These are phyloP conservation scores for Notamacropus eugenii DNA, from an alignment of 2,797 vertebrate species.

Conservation along the genomic window DNA sequence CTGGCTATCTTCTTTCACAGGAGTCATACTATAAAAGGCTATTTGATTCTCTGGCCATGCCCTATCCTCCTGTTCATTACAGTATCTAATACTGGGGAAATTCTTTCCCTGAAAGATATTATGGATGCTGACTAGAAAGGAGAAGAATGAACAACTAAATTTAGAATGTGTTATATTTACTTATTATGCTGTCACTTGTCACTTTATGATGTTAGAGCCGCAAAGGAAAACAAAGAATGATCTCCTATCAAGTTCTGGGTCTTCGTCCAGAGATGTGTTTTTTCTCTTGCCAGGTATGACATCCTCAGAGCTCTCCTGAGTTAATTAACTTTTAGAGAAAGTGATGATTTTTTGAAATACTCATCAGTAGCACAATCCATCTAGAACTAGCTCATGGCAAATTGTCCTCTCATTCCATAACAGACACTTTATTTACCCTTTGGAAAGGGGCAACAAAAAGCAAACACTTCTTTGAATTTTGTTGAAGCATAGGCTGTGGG, in stretches of 20 bases:
- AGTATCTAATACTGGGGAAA: not conserved
- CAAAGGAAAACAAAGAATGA: not conserved
- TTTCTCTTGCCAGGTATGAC: not conserved
- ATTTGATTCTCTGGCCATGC: not conserved
- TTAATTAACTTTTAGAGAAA: not conserved
- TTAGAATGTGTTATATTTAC: not conserved
- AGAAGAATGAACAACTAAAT: not conserved
- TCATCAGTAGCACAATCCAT: not conserved
- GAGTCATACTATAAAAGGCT: not conserved
- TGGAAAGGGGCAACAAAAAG: not conserved
- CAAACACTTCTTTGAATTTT: not conserved
- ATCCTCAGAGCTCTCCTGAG: not conserved
- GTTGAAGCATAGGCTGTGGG: not conserved
- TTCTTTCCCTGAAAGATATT: not conserved
- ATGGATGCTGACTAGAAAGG: not conserved
- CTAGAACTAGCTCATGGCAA: not conserved
- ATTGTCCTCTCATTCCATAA: not conserved
- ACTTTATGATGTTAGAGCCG: not conserved
- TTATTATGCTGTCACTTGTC: not conserved
- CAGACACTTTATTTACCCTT: not conserved
- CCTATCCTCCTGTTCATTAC: not conserved
- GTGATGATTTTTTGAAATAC: not conserved
- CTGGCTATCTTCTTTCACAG: not conserved
- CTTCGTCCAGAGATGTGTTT: not conserved
- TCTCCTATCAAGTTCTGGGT: not conserved